A percentile compares a stretch with the other conserved stretches of the same genome.
Conservation (phyloP, 2,113 vertebrate species). For the Climacteris rufus region DNA sequence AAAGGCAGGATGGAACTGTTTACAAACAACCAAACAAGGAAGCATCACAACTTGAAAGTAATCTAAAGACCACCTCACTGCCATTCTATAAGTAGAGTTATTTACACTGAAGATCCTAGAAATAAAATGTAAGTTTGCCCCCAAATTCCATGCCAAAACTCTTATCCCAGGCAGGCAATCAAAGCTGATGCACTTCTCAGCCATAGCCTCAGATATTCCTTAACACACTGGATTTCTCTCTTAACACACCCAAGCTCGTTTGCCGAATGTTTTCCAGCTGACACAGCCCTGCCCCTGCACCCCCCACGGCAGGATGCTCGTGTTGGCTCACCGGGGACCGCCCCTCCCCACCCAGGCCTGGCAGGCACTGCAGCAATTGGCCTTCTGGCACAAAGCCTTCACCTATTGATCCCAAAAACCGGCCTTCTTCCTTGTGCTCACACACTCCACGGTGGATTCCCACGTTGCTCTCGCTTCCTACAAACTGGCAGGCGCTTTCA, state of each 20-base stretch:
- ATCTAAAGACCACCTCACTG: not conserved
- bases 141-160: not conserved
- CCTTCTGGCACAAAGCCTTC: not conserved
- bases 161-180: not conserved
- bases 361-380: not conserved
- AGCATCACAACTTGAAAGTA: accelerated
- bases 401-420: not conserved
- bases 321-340: not conserved
- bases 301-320: not conserved
- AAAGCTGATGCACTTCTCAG: not conserved
- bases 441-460: accelerated
- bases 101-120: not conserved
- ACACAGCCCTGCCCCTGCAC: not conserved
- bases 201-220: not conserved
- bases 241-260: not conserved
- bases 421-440: not conserved
- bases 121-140: not conserved
- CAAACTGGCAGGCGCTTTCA: not conserved
- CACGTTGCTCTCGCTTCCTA: not conserved
- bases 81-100: not conserved
- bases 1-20: not conserved
- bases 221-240: not conserved
- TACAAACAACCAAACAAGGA: accelerated
- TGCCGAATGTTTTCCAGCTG: not conserved
- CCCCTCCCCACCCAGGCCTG: not conserved